Evolutionary conservation across 2,888 invertebrate species (phyloP).

Genomic region (Caenorhabditis imperialis): DNA sequence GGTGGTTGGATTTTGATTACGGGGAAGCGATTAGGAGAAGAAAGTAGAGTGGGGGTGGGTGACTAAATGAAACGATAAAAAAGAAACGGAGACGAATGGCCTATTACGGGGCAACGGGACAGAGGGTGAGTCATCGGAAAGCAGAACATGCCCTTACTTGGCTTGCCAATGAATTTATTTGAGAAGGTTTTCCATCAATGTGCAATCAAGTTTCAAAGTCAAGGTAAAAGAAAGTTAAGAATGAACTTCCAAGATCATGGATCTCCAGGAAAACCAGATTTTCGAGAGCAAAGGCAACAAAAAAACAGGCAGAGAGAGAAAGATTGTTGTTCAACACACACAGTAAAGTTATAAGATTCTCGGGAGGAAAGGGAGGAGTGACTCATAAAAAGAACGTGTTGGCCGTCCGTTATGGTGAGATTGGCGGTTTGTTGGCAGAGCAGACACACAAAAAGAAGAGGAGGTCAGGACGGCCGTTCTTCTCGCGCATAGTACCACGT

Average conservation of each 20-base stretch:
- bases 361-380: constrained; percentile 6
- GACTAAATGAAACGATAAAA: constrained; percentile 32
- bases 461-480: constrained; percentile 24
- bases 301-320: too few relatives aligned
- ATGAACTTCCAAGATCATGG: too few relatives aligned
- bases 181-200: too few relatives aligned
- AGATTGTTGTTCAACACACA: too few relatives aligned
- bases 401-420: constrained; percentile 2
- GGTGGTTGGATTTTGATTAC: too few relatives aligned
- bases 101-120: constrained; percentile 22
- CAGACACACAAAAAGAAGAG: constrained; percentile 11
- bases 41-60: constrained; percentile 8
- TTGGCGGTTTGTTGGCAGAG: background rate
- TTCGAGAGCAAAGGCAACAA: too few relatives aligned
- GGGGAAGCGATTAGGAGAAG: constrained; percentile 6
- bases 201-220: too few relatives aligned
- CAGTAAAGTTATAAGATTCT: constrained; percentile 5
- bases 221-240: constrained; percentile 12
- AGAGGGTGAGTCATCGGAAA: constrained; percentile 6
- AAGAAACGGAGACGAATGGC: constrained; percentile 14
- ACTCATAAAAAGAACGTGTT: constrained; percentile 15
- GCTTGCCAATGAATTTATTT: too few relatives aligned
- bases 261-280: too few relatives aligned
- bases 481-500: constrained; percentile 32
- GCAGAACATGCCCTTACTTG: constrained; percentile 3